Evolutionary conservation across 2,113 vertebrate genomes (phyloP).

Genomic region (Paramisgurnus dabryanus): DNA sequence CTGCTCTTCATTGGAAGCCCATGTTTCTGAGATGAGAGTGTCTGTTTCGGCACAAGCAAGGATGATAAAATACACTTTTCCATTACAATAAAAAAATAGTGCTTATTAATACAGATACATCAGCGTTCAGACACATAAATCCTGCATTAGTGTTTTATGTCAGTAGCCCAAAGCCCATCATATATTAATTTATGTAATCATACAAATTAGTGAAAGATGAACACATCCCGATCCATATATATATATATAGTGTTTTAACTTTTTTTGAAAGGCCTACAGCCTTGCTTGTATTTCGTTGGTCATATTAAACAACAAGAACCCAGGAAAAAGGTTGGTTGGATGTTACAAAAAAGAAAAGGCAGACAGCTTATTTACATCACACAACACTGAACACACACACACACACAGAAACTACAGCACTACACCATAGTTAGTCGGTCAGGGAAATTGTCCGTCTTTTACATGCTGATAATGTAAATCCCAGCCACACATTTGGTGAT

Average conservation of each 20-base stretch:
- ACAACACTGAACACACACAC: neutral
- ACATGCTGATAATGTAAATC: neutral
- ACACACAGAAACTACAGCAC: neutral
- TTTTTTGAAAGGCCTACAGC: neutral
- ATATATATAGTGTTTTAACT: conserved; percentile 25
- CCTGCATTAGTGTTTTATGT: neutral
- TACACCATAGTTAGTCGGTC: conserved; percentile 32
- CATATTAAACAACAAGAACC: neutral
- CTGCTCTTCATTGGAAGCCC: neutral
- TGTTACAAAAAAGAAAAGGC: neutral
- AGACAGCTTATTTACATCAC: conserved; percentile 27
- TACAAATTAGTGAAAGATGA: conserved; percentile 1
- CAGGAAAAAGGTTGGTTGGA: neutral
- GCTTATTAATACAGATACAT: conserved; percentile 22
- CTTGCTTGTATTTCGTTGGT: neutral
- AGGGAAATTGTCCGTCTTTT: conserved; percentile 15
- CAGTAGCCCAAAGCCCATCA: conserved; percentile 16
- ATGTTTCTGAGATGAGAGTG: neutral
- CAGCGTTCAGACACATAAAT: neutral
- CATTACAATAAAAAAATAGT: conserved; percentile 21
- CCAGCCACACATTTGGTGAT: neutral
- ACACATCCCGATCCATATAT: conserved; percentile 6
- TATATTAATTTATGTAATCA: neutral
- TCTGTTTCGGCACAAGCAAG: conserved; percentile 5
- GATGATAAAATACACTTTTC: conserved; percentile 3